phyloP scores from a whole-genome alignment of 2,797 vertebrate species.

The Astyanax mexicanus region DNA sequence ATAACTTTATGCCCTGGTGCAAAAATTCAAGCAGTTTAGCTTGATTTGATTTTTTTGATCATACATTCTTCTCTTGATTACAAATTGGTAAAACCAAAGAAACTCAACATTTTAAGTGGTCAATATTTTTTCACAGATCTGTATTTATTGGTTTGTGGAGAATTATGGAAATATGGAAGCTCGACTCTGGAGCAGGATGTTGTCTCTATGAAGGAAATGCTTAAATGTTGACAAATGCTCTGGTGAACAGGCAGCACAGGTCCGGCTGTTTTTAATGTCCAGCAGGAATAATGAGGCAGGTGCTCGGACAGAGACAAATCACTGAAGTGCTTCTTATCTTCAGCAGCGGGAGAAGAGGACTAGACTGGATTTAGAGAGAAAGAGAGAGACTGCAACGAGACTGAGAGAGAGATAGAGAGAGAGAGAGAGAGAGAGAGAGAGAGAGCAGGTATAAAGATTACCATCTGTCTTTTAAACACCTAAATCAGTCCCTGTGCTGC shows the following conservation, averaged over 20 bases:
- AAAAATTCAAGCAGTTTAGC: too few relatives aligned
- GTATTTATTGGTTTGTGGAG: too few relatives aligned
- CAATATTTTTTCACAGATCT: too few relatives aligned
- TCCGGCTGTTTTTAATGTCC: slow-evolving; percentile 67
- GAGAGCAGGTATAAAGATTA: slow-evolving; percentile 53
- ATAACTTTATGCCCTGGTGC: too few relatives aligned
- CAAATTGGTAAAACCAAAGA: too few relatives aligned
- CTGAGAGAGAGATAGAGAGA: slow-evolving; percentile 45
- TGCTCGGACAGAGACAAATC: slow-evolving; percentile 67
- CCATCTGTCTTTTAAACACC: slow-evolving; percentile 57
- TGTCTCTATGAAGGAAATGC: slow-evolving; percentile 50
- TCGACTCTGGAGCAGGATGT: slow-evolving; percentile 35
- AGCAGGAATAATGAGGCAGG: slow-evolving; percentile 64
- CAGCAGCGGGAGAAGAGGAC: slow-evolving; percentile 61
- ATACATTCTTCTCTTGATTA: too few relatives aligned
- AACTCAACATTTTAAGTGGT: too few relatives aligned
- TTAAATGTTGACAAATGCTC: slow-evolving; percentile 66
- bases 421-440: slow-evolving; percentile 44
- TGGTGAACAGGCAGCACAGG: slow-evolving; percentile 49
- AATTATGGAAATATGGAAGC: not conserved
- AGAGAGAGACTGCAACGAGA: too few relatives aligned
- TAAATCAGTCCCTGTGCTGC: slow-evolving; percentile 49
- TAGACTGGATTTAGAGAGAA: slow-evolving; percentile 40
- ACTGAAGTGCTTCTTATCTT: slow-evolving; percentile 65
- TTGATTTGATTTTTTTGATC: too few relatives aligned